Base-by-base conservation (phyloP, 2,113 vertebrate species). In the Dascyllus trimaculatus region DNA sequence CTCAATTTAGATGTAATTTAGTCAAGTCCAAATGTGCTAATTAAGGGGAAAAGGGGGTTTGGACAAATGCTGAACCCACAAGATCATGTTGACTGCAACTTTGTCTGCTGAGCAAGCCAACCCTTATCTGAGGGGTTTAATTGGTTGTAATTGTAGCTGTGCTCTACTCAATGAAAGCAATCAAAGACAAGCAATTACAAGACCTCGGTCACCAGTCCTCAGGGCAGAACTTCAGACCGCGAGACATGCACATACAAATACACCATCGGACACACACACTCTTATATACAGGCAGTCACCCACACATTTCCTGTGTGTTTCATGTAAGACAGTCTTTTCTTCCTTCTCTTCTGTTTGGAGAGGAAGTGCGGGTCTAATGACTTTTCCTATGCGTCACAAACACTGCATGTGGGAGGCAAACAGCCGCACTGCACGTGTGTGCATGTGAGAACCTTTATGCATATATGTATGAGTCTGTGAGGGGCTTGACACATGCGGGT, bases 331-430 rank as follows among this genome's bases (percentile, higher is more conserved):
- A 45, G 64, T 54, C 86, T 83, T 87, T 82, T 85, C 77, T 82
- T 92, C 78, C 88, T 89, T 90, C 72, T 92, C 58, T 80, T 86
- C 77, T 88, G 77, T 78, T 90, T 71, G 75, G 85, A 87, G 90
- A 92, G 92, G 92, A 93, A 92, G 89, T 92, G 72, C 17, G 65
- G 80, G 84, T 81, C 85, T 92, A 90, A 91, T 92, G 90, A 88
- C 89, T 92, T 91, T 92, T 92, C 90, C 89, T 77, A 61, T 92
- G 91, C 87, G 91, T 92, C 90, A 93, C 90, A 85, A 75, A 75
- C 76, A 56, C 73, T 63, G 62, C 89, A 81, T 78, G 84, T 90
- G 91, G 86, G 85, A 88, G 82, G 81, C 89, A 88, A 81, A 85
- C 89, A 86, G 89, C 66, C 58, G 8, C 49, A 14, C 62, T 71